Evolutionary conservation across 2,797 vertebrate genomes (phyloP), one percentile per base, ranked within the genome.

Genomic region (Macrochelys suwanniensis): DNA sequence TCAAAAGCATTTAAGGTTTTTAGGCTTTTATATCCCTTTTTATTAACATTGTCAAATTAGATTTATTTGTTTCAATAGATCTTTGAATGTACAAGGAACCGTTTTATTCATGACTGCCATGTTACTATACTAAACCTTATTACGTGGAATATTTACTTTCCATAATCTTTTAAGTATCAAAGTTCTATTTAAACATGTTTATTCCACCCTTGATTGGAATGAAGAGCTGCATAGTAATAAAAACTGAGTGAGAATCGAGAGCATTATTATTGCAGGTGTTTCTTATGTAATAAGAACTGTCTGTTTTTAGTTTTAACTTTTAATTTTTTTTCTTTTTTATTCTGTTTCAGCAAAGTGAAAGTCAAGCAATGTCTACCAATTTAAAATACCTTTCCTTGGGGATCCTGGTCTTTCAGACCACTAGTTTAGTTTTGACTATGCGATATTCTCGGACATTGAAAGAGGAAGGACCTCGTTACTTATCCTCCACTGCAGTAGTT

Each of bases 341-440:
- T 96, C 50, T 97, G 21, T 98, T 98, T 95, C 97, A 98, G 98
- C 90, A 94, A 97, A 92, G 87, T 96, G 87, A 97, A 90, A 84
- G 92, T 89, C 91, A 97, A 97, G 96, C 92, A 82, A 98, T 98
- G 97, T 99, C 99, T 11, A n/a, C 98, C 95, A 98, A 98, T 97
- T 98, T 99, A 89, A 99, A 99, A 97, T 99, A 99, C 98, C 98
- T 99, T 91, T 99, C 99, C 80, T 98, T 99, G 98, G 98, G 99
- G 77, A 99, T 99, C 97, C 98, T 99, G 98, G 99, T 99, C 92
- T 99, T 99, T 97, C 99, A 99, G 98, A 99, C 99, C 92, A 99
- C 99, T 33, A 99, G 99, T 85, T 98, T 99, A 98, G 99, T 99
- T 92, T 98, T 99, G 95, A 99, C 99, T 74, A 99, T 99, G 99